Percentiles rank a stretch among this genome's conserved stretches.
These are phyloP conservation scores for Bombus breviceps DNA, from an alignment of 1,140 invertebrate species.

Conservation along the genomic window DNA sequence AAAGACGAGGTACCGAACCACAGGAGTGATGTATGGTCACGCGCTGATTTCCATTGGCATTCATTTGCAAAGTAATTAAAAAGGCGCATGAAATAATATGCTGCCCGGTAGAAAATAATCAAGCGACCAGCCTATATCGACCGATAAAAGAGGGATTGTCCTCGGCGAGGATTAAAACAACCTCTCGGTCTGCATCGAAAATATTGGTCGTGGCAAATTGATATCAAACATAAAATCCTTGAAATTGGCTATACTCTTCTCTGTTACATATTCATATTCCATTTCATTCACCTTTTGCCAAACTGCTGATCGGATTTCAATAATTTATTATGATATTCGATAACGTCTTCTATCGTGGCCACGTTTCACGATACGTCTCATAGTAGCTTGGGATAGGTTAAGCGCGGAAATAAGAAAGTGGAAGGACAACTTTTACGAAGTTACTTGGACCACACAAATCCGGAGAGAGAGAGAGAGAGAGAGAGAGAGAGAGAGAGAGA, in stretches of 20 bases:
- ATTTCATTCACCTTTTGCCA: neutral
- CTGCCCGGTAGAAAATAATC: slow-evolving; percentile 40
- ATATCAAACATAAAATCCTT: slow-evolving; percentile 58
- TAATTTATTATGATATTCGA: slow-evolving; percentile 62
- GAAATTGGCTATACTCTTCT: slow-evolving; percentile 57
- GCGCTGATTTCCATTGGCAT: slow-evolving; percentile 31
- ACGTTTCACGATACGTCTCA: slow-evolving; percentile 33
- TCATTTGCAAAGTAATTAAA: slow-evolving; percentile 50
- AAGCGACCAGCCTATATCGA: slow-evolving; percentile 10
- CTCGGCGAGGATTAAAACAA: slow-evolving; percentile 55
- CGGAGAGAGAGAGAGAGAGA: neutral
- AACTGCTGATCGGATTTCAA: slow-evolving; percentile 59
- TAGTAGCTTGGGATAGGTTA: neutral
- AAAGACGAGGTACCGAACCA: neutral
- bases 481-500: neutral
- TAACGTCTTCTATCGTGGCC: neutral
- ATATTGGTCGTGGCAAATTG: slow-evolving; percentile 62
- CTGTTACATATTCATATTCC: slow-evolving; percentile 61
- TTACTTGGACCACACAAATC: slow-evolving; percentile 54
- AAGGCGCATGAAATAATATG: slow-evolving; percentile 34
- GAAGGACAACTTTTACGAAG: slow-evolving; percentile 56
- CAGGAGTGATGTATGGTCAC: neutral
- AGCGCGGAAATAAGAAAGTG: slow-evolving; percentile 20
- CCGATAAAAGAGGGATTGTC: slow-evolving; percentile 47
- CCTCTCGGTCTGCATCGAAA: slow-evolving; percentile 44